Evolutionary conservation across 2,113 vertebrate genomes (phyloP).

Genomic region (Pyrgilauda ruficollis): DNA sequence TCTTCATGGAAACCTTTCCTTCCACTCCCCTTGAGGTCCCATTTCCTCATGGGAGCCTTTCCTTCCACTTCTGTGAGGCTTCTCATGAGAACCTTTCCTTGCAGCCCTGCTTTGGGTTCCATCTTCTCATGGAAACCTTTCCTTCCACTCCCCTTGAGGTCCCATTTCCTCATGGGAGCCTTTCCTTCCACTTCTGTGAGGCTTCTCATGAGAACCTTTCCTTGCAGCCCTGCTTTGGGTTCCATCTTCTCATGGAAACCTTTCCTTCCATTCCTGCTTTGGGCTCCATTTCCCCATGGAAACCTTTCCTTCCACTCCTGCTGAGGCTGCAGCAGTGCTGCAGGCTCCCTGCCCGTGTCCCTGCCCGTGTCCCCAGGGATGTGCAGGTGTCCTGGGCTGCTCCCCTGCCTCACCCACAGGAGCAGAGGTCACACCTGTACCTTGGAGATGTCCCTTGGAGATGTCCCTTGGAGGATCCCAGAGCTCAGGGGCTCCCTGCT

Average conservation of each 20-base stretch:
- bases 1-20: too few relatives aligned
- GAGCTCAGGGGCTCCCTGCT: neutral
- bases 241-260: too few relatives aligned
- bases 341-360: neutral
- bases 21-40: neutral
- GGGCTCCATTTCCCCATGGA: too few relatives aligned
- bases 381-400: neutral
- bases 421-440: neutral
- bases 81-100: neutral
- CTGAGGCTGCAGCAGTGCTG: neutral
- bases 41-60: neutral
- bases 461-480: neutral
- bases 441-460: too few relatives aligned
- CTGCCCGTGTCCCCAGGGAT: neutral
- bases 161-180: neutral
- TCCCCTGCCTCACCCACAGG: neutral
- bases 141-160: neutral
- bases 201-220: neutral
- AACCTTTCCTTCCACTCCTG: neutral
- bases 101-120: rapidly evolving
- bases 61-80: rapidly evolving
- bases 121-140: too few relatives aligned
- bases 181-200: neutral
- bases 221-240: rapidly evolving
- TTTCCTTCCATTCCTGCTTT: neutral